These are phyloP conservation scores for Nomada ruficornis DNA, from an alignment of 2,888 invertebrate species.

Conservation along the genomic window DNA sequence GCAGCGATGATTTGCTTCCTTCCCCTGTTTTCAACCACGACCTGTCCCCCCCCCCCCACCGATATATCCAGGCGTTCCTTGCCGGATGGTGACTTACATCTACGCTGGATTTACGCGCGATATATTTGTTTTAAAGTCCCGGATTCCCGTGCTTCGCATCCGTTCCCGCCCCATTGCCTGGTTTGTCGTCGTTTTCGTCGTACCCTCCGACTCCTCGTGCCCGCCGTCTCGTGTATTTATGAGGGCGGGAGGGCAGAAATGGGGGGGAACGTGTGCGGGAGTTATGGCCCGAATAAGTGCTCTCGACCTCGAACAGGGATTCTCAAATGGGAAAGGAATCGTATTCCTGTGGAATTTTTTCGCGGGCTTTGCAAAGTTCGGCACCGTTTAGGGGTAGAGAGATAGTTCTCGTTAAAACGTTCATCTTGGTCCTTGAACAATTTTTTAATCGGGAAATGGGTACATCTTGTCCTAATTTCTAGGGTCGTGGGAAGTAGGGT, in stretches of 20 bases:
- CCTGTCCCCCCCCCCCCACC: constrained; percentile 12
- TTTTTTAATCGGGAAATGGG: no score
- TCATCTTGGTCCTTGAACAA: neutral
- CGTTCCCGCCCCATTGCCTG: constrained; percentile 57
- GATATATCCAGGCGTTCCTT: constrained; percentile 51
- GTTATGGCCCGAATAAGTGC: constrained; percentile 83
- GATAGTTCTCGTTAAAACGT: neutral
- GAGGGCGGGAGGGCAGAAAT: constrained; percentile 78
- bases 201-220: constrained; percentile 38
- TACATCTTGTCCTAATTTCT: neutral
- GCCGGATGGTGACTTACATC: constrained; percentile 72
- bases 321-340: constrained; percentile 62
- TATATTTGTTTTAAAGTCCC: constrained; percentile 84
- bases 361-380: neutral
- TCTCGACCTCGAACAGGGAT: constrained; percentile 76
- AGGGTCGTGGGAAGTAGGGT: no score
- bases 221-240: constrained; percentile 78
- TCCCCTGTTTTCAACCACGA: constrained; percentile 47
- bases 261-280: constrained; percentile 76
- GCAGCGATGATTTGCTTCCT: constrained; percentile 79
- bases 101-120: constrained; percentile 82
- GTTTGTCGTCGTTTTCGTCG: constrained; percentile 64
- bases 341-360: constrained; percentile 10
- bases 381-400: no score
- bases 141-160: constrained; percentile 65